Conservation (phyloP, 2,888 invertebrate genomes). For the Galeopsomyia nigrocyanea region DNA sequence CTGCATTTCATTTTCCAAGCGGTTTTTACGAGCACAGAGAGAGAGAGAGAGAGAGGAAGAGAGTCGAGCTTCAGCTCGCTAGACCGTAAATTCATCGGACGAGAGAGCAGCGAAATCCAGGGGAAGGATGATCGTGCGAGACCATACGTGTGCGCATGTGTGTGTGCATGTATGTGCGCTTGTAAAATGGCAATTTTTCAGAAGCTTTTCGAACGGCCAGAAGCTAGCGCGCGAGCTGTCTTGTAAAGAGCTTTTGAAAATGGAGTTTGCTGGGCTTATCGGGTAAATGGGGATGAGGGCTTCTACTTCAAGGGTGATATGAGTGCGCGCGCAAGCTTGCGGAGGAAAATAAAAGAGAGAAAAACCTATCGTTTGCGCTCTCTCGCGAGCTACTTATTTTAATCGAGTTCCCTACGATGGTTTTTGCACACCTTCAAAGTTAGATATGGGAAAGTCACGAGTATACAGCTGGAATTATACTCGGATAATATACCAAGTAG, state of each 20-base stretch:
- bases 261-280: conserved; percentile 2
- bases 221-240: conserved; percentile 14
- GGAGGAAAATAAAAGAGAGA: too few species aligned
- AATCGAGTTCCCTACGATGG: too few species aligned
- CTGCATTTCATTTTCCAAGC: conserved; percentile 42
- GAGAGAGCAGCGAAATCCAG: background rate
- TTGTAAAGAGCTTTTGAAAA: conserved; percentile 18
- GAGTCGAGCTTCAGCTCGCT: conserved; percentile 1
- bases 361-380: too few species aligned
- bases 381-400: too few species aligned
- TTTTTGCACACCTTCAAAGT: too few species aligned
- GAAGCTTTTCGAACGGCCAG: conserved; percentile 9
- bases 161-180: background rate
- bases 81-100: conserved; percentile 40
- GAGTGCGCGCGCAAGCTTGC: too few species aligned
- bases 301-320: too few species aligned
- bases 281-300: background rate
- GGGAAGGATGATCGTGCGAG: conserved; percentile 28
- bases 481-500: too few species aligned
- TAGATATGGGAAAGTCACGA: too few species aligned
- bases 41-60: background rate
- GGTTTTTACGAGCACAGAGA: conserved; percentile 30
- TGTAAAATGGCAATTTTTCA: conserved; percentile 40
- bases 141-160: background rate
- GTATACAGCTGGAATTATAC: too few species aligned